Evolutionary conservation across 2,113 vertebrate genomes (phyloP), one percentile per base, ranked within the genome.

Genomic region (Ascaphus truei): DNA sequence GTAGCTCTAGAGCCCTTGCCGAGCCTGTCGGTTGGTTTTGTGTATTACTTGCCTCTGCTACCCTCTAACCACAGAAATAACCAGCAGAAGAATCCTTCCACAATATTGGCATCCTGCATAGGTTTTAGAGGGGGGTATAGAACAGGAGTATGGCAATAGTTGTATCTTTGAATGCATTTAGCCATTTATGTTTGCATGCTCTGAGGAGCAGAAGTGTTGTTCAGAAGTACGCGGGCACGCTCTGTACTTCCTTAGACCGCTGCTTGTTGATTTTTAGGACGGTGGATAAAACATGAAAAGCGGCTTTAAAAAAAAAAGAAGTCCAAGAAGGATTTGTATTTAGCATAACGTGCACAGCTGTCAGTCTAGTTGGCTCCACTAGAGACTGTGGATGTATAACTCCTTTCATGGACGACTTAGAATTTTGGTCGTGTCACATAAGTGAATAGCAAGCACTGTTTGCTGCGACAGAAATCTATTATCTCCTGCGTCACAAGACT

Each of bases 361-460:
- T 59, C 31, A 59, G 43, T 34, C 23, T 34, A 33, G 30, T 69
- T 69, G 66, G 66, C 66, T 60, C 45, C 26, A 47, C 25, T 27
- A 6, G 25, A 60, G 41, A 26, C 55, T 34, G 5, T 10, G 22
- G 39, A 60, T 69, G 45, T 69, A 61, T 52, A 48, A 52, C 57
- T 61, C 25, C 57, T 61, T 71, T 71, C 67, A 71, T 71, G 36
- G 34, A 52, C 15, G 18, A 22, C 37, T 71, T 50, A 27, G 31
- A 71, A 26, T 71, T 52, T 34, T 41, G 59, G 56, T 10, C 23
- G 34, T 61, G 57, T 47, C 47, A 39, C 58, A 51, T 51, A 52
- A 61, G 45, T 71, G 67, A 71, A 71, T 61, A 61, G 57, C 25
- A 52, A 52, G 57, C 36, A 52, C 45, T 60, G 67, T 71, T 60